Percentiles rank a stretch among this genome's conserved stretches.
Conservation (phyloP, 2,797 vertebrate species). For the Dromococcyx pavoninus region DNA sequence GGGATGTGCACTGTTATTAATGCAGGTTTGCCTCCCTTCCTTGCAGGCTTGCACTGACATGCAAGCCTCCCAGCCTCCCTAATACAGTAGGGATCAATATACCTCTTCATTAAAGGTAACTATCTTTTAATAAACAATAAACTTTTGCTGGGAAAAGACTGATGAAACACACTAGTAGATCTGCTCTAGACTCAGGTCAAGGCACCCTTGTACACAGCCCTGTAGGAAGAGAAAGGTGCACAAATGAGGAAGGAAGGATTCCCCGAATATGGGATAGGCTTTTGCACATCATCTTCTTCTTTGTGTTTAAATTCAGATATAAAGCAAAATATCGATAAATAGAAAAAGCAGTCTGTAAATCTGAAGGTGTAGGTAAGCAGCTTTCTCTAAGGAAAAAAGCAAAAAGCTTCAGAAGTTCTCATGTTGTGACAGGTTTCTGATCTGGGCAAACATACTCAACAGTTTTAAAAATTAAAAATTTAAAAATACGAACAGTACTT, state of each 20-base stretch:
- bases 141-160: not conserved
- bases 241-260: not conserved
- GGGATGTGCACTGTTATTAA: not conserved
- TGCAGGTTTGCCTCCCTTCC: not conserved
- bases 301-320: not conserved
- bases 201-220: not conserved
- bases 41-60: not conserved
- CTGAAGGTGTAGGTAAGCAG: not conserved
- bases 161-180: not conserved
- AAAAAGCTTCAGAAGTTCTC: not conserved
- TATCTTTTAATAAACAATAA: not conserved
- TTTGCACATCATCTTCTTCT: not conserved
- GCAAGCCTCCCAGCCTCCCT: fast-evolving
- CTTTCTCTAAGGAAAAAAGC: not conserved
- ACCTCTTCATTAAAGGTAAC: not conserved
- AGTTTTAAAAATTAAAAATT: not conserved
- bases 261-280: not conserved
- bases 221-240: not conserved
- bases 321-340: not conserved
- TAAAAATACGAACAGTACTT: conserved; percentile 59
- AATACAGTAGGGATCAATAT: not conserved
- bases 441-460: not conserved
- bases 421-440: not conserved
- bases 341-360: not conserved
- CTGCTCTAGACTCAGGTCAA: not conserved